Evolutionary conservation across 2,113 vertebrate genomes (phyloP), one percentile per base, ranked within the genome.

Genomic region (Acrocephalus arundinaceus): DNA sequence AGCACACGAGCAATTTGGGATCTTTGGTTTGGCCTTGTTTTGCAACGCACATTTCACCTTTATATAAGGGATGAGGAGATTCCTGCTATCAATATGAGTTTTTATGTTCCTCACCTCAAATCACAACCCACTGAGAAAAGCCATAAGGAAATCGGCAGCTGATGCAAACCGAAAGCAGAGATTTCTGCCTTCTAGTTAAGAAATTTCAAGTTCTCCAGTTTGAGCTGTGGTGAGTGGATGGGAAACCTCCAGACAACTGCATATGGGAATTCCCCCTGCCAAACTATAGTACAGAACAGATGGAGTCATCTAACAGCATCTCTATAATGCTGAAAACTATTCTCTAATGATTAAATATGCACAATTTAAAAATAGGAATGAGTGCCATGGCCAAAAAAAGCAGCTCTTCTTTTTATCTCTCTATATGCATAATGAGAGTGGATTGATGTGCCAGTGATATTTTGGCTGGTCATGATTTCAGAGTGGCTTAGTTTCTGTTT

Each of bases 281-380:
- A 95, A 93, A 46, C 68, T 54, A 85, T 28, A 85, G 85, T 3
- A 80, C 65, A 65, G 87, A 97, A 92, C 95, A 97, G 95, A 97
- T 96, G 96, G 95, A 97, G 93, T 65, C 76, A 94, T 79, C 87
- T 85, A 71, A 68, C 95, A 96, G 91, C 93, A 70, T 86, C 86
- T 72, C 91, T 87, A 89, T 77, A 94, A 85, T 39, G 73, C 89
- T 91, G 87, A 89, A 91, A 85, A 93, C 91, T 58, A 96, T 72
- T 76, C 89, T 85, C 91, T 96, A 96, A 96, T 97, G 91, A 97
- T 96, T 96, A 94, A 97, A 96, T 85, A 89, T 12, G 77, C 77
- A 82, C 81, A 11, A 70, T 87, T 87, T 94, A 92, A 96, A 96
- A 97, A 94, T 95, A 97, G 96, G 80, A 87, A 78, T 23, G 80